Percentiles rank a stretch among this genome's conserved stretches.
Evolutionary conservation across 2,113 vertebrate genomes (phyloP).

Genomic region (Brachyistius frenatus): DNA sequence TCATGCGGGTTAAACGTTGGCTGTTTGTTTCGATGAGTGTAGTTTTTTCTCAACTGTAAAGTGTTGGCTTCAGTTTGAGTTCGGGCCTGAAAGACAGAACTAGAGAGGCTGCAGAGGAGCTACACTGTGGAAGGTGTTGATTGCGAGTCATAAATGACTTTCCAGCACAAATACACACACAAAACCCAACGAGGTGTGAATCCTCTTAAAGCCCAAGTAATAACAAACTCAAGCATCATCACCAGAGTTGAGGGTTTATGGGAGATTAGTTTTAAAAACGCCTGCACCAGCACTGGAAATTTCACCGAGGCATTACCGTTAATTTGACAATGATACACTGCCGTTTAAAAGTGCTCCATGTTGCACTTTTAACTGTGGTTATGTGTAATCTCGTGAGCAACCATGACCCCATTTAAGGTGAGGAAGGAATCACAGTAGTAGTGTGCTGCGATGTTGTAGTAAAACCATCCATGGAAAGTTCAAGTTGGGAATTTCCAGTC

Average conservation of each 20-base stretch:
- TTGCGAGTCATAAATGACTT: constrained; percentile 1
- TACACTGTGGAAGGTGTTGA: background rate
- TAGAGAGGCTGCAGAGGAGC: background rate
- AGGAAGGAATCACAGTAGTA: constrained; percentile 49
- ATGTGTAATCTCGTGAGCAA: constrained; percentile 25
- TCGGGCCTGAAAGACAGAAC: background rate
- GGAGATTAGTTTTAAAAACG: constrained; percentile 28
- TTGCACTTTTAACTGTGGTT: constrained; percentile 46
- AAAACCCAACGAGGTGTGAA: constrained; percentile 47
- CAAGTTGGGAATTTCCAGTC: constrained; percentile 71
- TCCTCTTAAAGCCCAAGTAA: constrained; percentile 24
- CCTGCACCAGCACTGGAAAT: constrained; percentile 37
- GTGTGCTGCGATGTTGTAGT: background rate
- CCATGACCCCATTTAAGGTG: constrained; percentile 44
- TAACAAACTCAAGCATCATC: constrained; percentile 23
- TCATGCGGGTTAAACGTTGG: background rate
- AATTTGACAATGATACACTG: constrained; percentile 46
- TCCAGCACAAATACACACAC: constrained; percentile 19
- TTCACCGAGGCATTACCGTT: constrained; percentile 25
- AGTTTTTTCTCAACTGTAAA: background rate
- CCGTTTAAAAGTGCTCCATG: constrained; percentile 34
- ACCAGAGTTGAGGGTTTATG: constrained; percentile 28
- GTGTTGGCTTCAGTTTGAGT: too few relatives aligned
- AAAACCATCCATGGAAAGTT: constrained; percentile 64
- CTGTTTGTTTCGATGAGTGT: constrained; percentile 5